Base-by-base conservation (phyloP, 2,888 invertebrate species). In the Lottia gigantea region DNA sequence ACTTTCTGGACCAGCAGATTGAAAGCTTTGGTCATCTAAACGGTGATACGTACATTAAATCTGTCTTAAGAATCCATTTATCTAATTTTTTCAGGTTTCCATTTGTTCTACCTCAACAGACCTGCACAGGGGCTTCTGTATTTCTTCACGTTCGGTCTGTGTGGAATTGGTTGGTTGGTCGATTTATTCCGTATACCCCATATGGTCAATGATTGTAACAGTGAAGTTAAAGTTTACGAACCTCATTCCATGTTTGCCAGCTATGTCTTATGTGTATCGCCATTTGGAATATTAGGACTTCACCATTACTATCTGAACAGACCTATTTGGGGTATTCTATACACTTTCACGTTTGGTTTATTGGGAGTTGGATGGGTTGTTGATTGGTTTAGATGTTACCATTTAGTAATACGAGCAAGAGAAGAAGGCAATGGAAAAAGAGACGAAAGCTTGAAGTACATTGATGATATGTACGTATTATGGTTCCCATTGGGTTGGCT, bases 321-420 rank as follows among this genome's bases (percentile, higher is more conserved):
- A 1, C 74, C 72, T 0, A 14, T 74, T 26, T 74, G 73, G 74
- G 74, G 75, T 16, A 14, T 71, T 8, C 55, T 71, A 45, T 75
- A 74, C 40, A 66, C 68, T 1, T 67, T 69, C 26, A 73, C 74
- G 2, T 25, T 72, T 4, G 74, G 76, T 0, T 64, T 74, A 23
- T 0, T 68, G 19, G 76, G 76, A 1, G 14, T 73, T n/a, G 82
- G 83, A 16, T 84, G 81, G 79, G 46, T 84, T 0, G 72, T 77
- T 16, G 85, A 85, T 72, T 80, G 80, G 75, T 79, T 81, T 71
- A 74, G 85, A 26, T 72, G 81, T 23, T 77, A 78, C 8, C 62
- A 71, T 31, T 72, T 83, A 11, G 80, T 82, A n/a, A 71, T 73
- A 23, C 68, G 82, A 11, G 72, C 77, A 15, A 83, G 81, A 69